Evolutionary conservation across 2,797 vertebrate species (phyloP), one percentile per base, ranked within the genome.

Genomic region (Luscinia luscinia): DNA sequence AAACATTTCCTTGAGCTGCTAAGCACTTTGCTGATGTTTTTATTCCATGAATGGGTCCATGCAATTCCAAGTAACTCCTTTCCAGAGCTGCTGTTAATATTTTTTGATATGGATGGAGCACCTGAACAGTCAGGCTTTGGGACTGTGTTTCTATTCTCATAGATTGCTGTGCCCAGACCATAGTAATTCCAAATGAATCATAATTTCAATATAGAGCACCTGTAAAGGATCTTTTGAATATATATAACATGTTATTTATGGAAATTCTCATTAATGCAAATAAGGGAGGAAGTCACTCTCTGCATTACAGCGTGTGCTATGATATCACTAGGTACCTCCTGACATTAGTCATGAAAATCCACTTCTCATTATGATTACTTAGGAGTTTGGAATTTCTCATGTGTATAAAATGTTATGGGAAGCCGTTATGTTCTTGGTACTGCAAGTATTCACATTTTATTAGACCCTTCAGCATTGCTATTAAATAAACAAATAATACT

Each of bases 401-500:
- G 85, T 93, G 91, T 92, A 89, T 95, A 94, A 95, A 95, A 93
- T 89, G 64, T 96, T 96, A 96, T 94, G 90, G 95, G 94, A 92
- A 94, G 94, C 70, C 93, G 93, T 96, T 96, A 95, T 87, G 72
- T 74, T 95, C 74, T 82, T 68, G 88, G 77, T 96, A 90, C 77
- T 90, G 95, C 74, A 74, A 89, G 81, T 90, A 89, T 94, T 96
- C 94, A 90, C 86, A 43, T 96, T 97, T 96, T 96, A 97, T 96
- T 95, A 89, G 94, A 80, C 94, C 86, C 88, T 94, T 97, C 95
- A 97, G 83, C 84, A 68, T 83, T 88, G 81, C 87, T 94, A 89
- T 96, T 96, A 96, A 95, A 93, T 97, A 96, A 96, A 96, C 95
- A 97, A 97, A 96, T 94, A 96, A 91, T 96, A 96, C 90, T 96